Conservation (phyloP, 2,797 vertebrate genomes). For the Yasuhikotakia modesta region DNA sequence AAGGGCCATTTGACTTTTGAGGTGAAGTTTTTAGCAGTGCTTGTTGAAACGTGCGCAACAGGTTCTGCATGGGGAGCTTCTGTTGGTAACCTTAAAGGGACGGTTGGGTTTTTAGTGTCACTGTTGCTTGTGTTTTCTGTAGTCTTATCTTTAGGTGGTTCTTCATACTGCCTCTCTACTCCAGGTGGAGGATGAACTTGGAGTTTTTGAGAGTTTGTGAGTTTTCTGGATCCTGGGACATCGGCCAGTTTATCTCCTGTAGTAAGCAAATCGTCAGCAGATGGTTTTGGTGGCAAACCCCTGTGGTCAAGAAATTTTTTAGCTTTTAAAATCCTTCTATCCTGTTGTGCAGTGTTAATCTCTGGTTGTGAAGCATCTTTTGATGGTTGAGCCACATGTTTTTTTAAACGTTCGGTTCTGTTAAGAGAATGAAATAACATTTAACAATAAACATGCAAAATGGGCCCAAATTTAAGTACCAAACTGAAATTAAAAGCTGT, state of each 20-base stretch:
- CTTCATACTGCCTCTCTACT: background rate
- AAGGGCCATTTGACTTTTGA: no score
- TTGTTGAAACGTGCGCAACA: no score
- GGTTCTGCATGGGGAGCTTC: no score
- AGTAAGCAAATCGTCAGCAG: background rate
- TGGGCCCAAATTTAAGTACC: no score
- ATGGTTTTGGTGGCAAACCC: background rate
- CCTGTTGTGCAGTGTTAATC: background rate
- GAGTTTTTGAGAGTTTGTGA: background rate
- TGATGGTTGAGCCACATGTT: background rate
- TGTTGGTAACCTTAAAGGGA: background rate
- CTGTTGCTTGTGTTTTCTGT: background rate
- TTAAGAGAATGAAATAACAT: no score
- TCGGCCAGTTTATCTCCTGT: background rate
- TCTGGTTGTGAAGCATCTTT: background rate
- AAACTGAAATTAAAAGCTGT: no score
- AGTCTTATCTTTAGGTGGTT: background rate
- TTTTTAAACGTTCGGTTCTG: constrained; percentile 40
- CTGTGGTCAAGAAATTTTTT: background rate
- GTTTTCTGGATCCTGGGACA: background rate
- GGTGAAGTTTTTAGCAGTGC: no score
- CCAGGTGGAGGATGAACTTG: background rate
- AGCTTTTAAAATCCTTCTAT: background rate
- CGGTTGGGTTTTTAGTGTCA: background rate
- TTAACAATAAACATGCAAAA: no score